A percentile compares a stretch with the other conserved stretches of the same genome.
These are phyloP conservation scores for Protonemura montana DNA, from an alignment of 2,888 invertebrate species.

Conservation along the genomic window DNA sequence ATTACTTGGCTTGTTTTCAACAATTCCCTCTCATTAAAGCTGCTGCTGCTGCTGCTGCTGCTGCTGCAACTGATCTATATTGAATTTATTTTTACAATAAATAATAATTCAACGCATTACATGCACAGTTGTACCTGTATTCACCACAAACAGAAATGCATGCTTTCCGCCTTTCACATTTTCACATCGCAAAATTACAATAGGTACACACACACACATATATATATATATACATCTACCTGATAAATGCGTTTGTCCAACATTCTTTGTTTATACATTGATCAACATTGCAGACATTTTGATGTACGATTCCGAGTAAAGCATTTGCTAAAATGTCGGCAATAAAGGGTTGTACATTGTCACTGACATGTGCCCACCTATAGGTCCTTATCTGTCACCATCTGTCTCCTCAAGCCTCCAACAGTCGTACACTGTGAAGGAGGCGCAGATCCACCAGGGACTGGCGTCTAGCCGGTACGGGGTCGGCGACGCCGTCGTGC, in stretches of 20 bases:
- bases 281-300: neutral
- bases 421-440: neutral
- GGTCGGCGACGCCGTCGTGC: neutral
- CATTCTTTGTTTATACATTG: neutral
- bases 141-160: neutral
- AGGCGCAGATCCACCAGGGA: neutral
- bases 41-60: no score
- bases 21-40: slow-evolving; percentile 7
- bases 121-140: neutral
- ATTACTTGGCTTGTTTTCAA: neutral
- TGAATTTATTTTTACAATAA: neutral
- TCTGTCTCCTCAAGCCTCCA: slow-evolving; percentile 28
- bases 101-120: slow-evolving; percentile 21
- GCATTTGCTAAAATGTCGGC: slow-evolving; percentile 36
- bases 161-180: slow-evolving; percentile 38
- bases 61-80: neutral
- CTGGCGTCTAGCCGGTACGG: neutral
- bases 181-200: neutral
- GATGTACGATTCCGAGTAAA: neutral
- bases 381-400: slow-evolving; percentile 45
- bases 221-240: neutral
- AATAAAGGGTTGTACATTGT: slow-evolving; percentile 2
- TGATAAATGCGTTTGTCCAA: slow-evolving; percentile 25
- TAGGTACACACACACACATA: no score
- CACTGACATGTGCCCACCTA: slow-evolving; percentile 41